These are phyloP conservation scores for Antedon bifida DNA, from an alignment of 35 echinoderm and acorn worm species.

Conservation along the genomic window DNA sequence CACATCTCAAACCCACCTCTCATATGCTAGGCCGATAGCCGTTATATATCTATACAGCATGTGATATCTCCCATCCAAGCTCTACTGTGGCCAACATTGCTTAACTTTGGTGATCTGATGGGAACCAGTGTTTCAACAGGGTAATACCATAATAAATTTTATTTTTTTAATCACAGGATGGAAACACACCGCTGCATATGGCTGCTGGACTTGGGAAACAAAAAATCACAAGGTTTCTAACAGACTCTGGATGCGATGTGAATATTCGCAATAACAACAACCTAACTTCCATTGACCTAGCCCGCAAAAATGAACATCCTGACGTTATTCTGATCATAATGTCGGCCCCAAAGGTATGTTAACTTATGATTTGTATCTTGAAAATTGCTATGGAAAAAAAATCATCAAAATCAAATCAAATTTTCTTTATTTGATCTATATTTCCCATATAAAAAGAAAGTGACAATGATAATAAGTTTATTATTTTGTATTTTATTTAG, in stretches of 20 bases:
- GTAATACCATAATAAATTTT: background rate
- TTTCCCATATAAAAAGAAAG: too few species aligned
- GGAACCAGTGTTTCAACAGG: too few species aligned
- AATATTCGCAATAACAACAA: slow-evolving; percentile 63
- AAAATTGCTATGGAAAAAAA: background rate
- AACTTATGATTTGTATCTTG: background rate
- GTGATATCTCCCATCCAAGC: too few species aligned
- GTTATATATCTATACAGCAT: too few species aligned
- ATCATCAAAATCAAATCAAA: too few species aligned
- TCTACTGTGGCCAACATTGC: too few species aligned
- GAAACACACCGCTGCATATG: slow-evolving; percentile 86
- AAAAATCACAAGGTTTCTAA: slow-evolving; percentile 70
- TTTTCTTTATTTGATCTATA: too few species aligned
- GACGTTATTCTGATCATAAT: slow-evolving; percentile 64
- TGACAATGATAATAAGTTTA: background rate
- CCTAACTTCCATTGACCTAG: slow-evolving; percentile 62
- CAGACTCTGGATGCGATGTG: slow-evolving; percentile 56
- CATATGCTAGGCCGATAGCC: too few species aligned
- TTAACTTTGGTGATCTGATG: too few species aligned
- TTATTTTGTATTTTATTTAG: background rate
- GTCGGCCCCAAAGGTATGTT: slow-evolving; percentile 62
- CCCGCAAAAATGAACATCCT: slow-evolving; percentile 63
- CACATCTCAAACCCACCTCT: too few species aligned
- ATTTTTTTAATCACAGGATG: slow-evolving; percentile 39
- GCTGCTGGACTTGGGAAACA: slow-evolving; percentile 73